Base-by-base conservation (phyloP, 2,113 vertebrate species). In the Bufo gargarizans region DNA sequence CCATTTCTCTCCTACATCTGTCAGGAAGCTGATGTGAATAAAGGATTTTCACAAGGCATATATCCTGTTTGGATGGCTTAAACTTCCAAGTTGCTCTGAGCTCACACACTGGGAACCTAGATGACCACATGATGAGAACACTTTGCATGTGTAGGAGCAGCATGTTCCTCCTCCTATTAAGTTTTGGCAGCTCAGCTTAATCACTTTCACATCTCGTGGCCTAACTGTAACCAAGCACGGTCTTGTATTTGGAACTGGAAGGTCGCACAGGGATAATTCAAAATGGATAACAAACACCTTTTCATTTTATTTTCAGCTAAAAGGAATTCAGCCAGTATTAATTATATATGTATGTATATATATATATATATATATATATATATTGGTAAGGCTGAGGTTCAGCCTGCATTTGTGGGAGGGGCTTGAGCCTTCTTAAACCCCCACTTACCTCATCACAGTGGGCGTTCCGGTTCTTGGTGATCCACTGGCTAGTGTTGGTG, bases 31-130 rank as follows among this genome's bases (percentile, higher is more conserved):
- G 74, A 78, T 78, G 59, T 78, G 78, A 89, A 89, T 83, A 88
- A 83, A 83, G 87, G 87, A 79, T 89, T 89, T 89, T 89, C 87
- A 78, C 72, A 84, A 84, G 72, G 81, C 87, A 89, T 89, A 89
- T 89, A 89, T 89, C 87, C 87, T 89, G 81, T 89, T 84, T 89
- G 87, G 81, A 89, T 67, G 72, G 71, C 59, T 76, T 43, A 84
- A 53, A 76, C 87, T 89, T 84, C 49, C 79, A 84, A 84, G 58
- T 89, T 84, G 72, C 82, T 84, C 81, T 89, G 81, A 84, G 82
- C 82, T 89, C 82, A 84, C 87, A 89, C 82, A 77, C 87, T 84
- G 72, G 87, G 87, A 89, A 69, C 72, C 87, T 84, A 53, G 82
- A 89, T 84, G 59, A 65, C 47, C 77, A 59, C 81, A 77, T 77